phyloP scores from a whole-genome alignment of 2,113 vertebrate genomes.

The Phaethornis superciliosus region DNA sequence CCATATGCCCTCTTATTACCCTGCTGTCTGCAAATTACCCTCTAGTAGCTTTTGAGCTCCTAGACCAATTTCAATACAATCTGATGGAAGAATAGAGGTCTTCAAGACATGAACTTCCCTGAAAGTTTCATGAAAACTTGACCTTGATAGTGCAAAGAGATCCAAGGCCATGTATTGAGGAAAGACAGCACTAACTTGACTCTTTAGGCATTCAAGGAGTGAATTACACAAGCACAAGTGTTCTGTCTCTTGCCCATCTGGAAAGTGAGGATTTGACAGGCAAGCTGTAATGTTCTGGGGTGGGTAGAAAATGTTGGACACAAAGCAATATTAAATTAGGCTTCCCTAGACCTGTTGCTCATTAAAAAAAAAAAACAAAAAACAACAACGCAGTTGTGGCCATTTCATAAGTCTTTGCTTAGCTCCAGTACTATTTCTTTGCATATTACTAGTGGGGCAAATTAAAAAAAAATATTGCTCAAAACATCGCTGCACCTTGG shows the following conservation, averaged over 20 bases:
- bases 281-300: neutral
- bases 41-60: neutral
- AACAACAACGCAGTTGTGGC: neutral
- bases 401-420: neutral
- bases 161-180: neutral
- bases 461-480: neutral
- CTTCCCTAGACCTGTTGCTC: neutral
- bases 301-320: neutral
- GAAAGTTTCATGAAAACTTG: neutral
- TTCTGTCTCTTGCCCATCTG: neutral
- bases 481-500: neutral
- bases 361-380: neutral
- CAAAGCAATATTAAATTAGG: neutral
- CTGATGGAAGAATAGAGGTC: neutral
- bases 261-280: neutral
- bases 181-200: neutral
- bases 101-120: neutral
- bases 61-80: neutral
- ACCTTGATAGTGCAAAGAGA: neutral
- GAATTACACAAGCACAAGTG: neutral
- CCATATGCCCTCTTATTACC: neutral
- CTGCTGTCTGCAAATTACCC: neutral
- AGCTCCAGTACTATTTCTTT: neutral
- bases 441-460: neutral
- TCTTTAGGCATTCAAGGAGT: neutral